phyloP scores from a whole-genome alignment of 1,140 invertebrate species.

The Centruroides vittatus region DNA sequence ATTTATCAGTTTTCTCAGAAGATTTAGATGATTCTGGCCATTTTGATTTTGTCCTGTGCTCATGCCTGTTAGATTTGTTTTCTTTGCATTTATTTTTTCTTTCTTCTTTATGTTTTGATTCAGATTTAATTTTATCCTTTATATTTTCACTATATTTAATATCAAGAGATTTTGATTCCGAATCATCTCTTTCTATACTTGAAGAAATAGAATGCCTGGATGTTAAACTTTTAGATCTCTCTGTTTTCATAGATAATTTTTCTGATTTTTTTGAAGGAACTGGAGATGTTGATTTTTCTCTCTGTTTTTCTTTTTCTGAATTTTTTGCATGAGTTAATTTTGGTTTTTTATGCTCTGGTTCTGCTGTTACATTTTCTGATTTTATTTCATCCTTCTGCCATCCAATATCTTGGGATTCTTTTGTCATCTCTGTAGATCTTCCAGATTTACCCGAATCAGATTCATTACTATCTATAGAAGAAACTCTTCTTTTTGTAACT shows the following conservation, averaged over 20 bases:
- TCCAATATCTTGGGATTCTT: conserved; percentile 8
- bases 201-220: background rate
- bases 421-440: conserved; percentile 8
- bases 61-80: conserved; percentile 22
- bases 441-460: conserved; percentile 22
- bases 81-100: conserved; percentile 23
- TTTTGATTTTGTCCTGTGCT: conserved; percentile 11
- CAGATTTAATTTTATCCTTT: conserved; percentile 22
- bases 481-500: conserved; percentile 24
- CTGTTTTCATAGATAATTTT: conserved; percentile 15
- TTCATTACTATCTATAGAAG: conserved; percentile 54
- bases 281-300: conserved; percentile 2
- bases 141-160: no score
- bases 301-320: no score
- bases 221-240: conserved; percentile 4
- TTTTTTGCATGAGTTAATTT: conserved; percentile 32
- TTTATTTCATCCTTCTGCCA: conserved; percentile 10
- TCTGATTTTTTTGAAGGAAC: background rate
- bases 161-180: no score
- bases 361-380: conserved; percentile 24
- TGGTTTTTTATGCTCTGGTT: conserved; percentile 49
- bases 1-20: conserved; percentile 16
- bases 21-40: conserved; percentile 3
- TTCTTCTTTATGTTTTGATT: conserved; percentile 24
- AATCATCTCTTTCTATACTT: no score